phyloP scores from a whole-genome alignment of 2,888 invertebrate species.

The Pheosia gnoma region DNA sequence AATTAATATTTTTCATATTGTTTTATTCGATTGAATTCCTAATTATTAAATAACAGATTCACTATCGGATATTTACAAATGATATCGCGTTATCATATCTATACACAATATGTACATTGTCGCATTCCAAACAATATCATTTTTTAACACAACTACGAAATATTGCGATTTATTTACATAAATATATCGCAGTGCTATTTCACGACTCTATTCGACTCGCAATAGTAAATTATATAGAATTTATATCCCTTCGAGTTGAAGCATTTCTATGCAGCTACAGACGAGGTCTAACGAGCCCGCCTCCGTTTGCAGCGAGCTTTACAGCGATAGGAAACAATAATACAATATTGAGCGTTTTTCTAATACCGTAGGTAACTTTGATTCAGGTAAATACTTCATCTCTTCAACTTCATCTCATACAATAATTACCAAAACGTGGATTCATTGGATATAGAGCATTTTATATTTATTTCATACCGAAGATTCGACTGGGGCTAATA shows the following conservation, averaged over 20 bases:
- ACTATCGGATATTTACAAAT: constrained; percentile 38
- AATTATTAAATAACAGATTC: constrained; percentile 20
- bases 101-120: constrained; percentile 26
- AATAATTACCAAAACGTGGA: no score
- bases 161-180: constrained; percentile 9
- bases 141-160: constrained; percentile 12
- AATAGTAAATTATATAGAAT: no score
- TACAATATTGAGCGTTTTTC: constrained; percentile 20
- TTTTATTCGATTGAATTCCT: constrained; percentile 31
- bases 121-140: background rate
- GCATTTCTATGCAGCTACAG: no score
- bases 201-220: no score
- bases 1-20: background rate
- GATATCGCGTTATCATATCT: constrained; percentile 31
- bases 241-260: no score
- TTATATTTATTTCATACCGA: no score
- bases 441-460: no score
- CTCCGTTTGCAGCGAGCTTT: background rate
- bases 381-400: background rate
- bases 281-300: no score
- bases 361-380: background rate
- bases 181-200: background rate
- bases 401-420: no score
- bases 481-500: no score
- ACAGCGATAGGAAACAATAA: constrained; percentile 21